Conservation (phyloP, 1,140 invertebrate species). For the Drosophila repleta region DNA sequence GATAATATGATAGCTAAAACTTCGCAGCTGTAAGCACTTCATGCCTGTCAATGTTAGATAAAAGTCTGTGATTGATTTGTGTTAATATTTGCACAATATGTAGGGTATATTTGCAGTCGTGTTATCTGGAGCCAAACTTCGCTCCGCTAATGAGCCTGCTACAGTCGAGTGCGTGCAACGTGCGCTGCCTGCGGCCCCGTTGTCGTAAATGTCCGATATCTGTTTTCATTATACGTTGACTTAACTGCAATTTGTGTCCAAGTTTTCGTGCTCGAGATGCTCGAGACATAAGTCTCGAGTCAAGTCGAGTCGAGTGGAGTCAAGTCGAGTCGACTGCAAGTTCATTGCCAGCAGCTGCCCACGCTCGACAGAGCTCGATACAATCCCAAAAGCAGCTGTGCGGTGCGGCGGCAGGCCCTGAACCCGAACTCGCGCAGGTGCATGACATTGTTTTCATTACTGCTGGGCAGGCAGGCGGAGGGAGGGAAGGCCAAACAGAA, state of each 20-base stretch:
- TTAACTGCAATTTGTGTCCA: slow-evolving; percentile 27
- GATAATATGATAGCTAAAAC: too few species aligned
- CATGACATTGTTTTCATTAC: slow-evolving; percentile 22
- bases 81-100: background rate
- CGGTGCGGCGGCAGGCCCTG: slow-evolving; percentile 12
- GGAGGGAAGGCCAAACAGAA: slow-evolving; percentile 13
- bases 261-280: slow-evolving; percentile 29
- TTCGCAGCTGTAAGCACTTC: too few species aligned
- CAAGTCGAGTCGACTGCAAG: slow-evolving; percentile 46
- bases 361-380: slow-evolving; percentile 14
- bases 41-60: too few species aligned
- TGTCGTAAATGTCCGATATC: slow-evolving; percentile 30
- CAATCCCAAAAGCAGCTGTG: slow-evolving; percentile 15
- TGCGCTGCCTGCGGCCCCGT: slow-evolving; percentile 41
- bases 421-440: slow-evolving; percentile 23
- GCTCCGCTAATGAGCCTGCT: slow-evolving; percentile 58
- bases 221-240: slow-evolving; percentile 38
- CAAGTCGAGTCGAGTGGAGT: slow-evolving; percentile 6
- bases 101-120: slow-evolving; percentile 20
- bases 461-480: background rate
- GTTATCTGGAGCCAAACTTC: background rate
- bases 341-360: slow-evolving; percentile 64
- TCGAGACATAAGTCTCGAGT: slow-evolving; percentile 33
- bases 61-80: background rate
- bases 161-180: slow-evolving; percentile 55